Evolutionary conservation across 2,797 vertebrate genomes (phyloP).

Genomic region (Monodelphis domestica): DNA sequence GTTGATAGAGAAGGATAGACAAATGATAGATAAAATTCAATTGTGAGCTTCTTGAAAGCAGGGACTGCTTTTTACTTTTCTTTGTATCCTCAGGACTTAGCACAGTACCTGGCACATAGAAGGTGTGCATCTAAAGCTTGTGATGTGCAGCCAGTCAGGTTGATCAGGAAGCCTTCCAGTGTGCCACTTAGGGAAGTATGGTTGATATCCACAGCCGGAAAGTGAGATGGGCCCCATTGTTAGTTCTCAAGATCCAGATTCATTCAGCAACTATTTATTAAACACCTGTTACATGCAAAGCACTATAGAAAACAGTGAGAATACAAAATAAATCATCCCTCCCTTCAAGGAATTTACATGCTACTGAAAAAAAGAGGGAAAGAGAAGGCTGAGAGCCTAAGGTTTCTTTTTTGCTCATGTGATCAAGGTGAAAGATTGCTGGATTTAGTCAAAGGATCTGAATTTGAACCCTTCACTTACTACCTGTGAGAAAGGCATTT

Average conservation of each 20-base stretch:
- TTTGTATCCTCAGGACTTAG: too few species aligned
- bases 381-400: neutral
- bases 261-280: neutral
- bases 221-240: neutral
- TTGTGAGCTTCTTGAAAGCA: too few species aligned
- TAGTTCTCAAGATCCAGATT: neutral
- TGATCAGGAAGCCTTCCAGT: too few species aligned
- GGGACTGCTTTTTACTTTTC: too few species aligned
- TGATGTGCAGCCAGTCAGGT: too few species aligned
- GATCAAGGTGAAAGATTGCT: neutral
- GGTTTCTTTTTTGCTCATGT: too few species aligned
- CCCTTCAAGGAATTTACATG: neutral
- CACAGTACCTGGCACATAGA: too few species aligned
- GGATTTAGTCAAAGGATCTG: neutral
- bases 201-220: too few species aligned
- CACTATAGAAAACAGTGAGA: neutral
- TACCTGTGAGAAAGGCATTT: neutral
- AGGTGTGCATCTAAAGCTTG: too few species aligned
- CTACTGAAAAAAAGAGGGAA: neutral
- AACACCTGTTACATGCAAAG: accelerated
- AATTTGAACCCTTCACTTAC: neutral
- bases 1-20: too few species aligned
- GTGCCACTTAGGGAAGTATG: too few species aligned
- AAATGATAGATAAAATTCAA: too few species aligned
- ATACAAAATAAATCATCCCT: neutral